Evolutionary conservation across 1,140 invertebrate genomes (phyloP).

Genomic region (Neodiprion fabricii): DNA sequence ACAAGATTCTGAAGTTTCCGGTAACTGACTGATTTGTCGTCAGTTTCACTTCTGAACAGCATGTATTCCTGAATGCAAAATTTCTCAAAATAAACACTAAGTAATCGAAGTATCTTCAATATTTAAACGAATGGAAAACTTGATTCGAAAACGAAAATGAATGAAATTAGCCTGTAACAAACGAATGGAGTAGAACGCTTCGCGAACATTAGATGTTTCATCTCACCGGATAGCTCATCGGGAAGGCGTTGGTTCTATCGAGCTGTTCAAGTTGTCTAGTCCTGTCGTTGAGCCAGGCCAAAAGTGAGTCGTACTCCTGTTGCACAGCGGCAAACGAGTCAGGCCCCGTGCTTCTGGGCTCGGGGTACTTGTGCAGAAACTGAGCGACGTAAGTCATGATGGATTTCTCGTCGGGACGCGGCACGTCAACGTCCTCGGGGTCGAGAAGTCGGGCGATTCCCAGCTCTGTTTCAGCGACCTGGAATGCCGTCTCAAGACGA

Average conservation of each 20-base stretch:
- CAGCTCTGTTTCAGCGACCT: slow-evolving; percentile 89
- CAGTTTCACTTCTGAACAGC: slow-evolving; percentile 73
- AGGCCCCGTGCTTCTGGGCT: slow-evolving; percentile 72
- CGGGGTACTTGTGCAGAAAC: slow-evolving; percentile 95
- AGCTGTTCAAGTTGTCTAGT: slow-evolving; percentile 73
- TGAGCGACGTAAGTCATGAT: slow-evolving; percentile 99
- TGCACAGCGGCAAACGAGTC: slow-evolving; percentile 79
- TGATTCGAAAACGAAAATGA: neutral
- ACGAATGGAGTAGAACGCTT: slow-evolving; percentile 15
- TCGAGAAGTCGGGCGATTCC: slow-evolving; percentile 93
- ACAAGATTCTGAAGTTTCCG: slow-evolving; percentile 77
- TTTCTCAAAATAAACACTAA: slow-evolving; percentile 35
- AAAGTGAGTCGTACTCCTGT: slow-evolving; percentile 79
- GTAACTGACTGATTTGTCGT: slow-evolving; percentile 71
- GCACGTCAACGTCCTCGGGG: slow-evolving; percentile 96
- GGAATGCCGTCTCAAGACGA: slow-evolving; percentile 92
- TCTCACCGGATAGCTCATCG: slow-evolving; percentile 60
- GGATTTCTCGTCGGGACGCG: slow-evolving; percentile 96
- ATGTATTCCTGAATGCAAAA: slow-evolving; percentile 71
- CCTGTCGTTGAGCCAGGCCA: slow-evolving; percentile 82
- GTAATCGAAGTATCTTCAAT: no score
- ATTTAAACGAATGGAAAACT: neutral
- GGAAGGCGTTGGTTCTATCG: slow-evolving; percentile 57
- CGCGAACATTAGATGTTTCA: neutral
- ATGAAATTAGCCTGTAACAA: neutral